phyloP scores from a whole-genome alignment of 2,888 invertebrate species.

The Metallyticus violacea region DNA sequence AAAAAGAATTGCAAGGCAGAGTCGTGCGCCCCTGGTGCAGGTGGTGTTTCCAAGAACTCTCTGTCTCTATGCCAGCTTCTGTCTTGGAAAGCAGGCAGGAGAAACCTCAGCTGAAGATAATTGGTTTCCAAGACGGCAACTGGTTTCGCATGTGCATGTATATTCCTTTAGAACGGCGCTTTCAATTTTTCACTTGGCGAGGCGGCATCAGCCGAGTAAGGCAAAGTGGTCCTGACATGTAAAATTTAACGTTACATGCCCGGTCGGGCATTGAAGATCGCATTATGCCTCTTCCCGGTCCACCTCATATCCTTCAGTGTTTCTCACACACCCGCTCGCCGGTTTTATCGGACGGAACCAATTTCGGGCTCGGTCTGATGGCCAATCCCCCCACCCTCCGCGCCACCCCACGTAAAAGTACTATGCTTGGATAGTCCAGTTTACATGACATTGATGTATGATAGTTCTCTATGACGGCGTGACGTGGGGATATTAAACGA shows the following conservation, averaged over 20 bases:
- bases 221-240: constrained; percentile 6
- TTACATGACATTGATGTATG: constrained; percentile 14
- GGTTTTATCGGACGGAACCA: not conserved
- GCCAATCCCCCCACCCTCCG: not conserved
- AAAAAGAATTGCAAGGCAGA: too few relatives aligned
- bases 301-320: not conserved
- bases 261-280: constrained; percentile 1
- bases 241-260: constrained; percentile 15
- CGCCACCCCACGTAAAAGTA: not conserved
- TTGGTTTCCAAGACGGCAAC: not conserved
- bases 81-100: not conserved
- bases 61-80: too few relatives aligned
- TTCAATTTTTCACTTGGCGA: constrained; percentile 1
- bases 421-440: not conserved
- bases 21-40: too few relatives aligned
- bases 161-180: not conserved
- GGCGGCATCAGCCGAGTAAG: not conserved
- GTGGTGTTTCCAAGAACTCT: not conserved
- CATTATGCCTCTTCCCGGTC: not conserved
- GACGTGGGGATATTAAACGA: not conserved
- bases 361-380: not conserved
- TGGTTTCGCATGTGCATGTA: not conserved
- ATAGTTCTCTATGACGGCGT: not conserved
- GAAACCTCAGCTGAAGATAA: not conserved
- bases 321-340: not conserved